phyloP scores from a whole-genome alignment of 2,888 invertebrate species.

The Mactromeris polynyma region DNA sequence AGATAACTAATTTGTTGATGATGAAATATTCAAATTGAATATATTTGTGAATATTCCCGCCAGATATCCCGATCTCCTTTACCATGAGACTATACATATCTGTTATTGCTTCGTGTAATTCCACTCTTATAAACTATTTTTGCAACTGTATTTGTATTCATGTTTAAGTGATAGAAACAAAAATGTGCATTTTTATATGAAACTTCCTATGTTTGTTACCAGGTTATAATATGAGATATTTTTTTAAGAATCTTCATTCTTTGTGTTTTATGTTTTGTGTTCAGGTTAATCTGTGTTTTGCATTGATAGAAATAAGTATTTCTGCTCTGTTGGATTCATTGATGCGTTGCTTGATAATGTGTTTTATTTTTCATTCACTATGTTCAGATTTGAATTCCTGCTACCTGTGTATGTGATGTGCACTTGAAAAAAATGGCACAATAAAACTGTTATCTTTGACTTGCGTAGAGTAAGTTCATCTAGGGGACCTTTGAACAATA shows the following conservation, averaged over 20 bases:
- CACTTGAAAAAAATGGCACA: constrained; percentile 18
- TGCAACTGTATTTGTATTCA: neutral
- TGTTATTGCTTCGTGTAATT: too few relatives aligned
- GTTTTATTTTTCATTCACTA: neutral
- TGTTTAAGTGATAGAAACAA: neutral
- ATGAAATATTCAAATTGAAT: too few relatives aligned
- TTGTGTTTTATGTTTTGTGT: neutral
- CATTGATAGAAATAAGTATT: neutral
- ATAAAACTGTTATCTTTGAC: constrained; percentile 1
- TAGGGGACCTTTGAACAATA: constrained; percentile 12
- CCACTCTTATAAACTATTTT: neutral
- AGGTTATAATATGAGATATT: neutral
- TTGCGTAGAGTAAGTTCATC: neutral
- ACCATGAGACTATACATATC: too few relatives aligned
- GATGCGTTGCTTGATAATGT: neutral
- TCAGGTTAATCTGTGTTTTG: neutral
- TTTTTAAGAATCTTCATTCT: neutral
- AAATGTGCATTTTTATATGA: neutral
- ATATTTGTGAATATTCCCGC: too few relatives aligned
- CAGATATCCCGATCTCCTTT: too few relatives aligned
- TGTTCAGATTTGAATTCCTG: neutral
- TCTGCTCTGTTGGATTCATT: neutral
- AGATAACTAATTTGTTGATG: too few relatives aligned
- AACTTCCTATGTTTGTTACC: neutral
- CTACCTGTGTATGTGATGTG: constrained; percentile 5